phyloP scores from a whole-genome alignment of 2,888 invertebrate genomes.

The Phytoseiulus persimilis region DNA sequence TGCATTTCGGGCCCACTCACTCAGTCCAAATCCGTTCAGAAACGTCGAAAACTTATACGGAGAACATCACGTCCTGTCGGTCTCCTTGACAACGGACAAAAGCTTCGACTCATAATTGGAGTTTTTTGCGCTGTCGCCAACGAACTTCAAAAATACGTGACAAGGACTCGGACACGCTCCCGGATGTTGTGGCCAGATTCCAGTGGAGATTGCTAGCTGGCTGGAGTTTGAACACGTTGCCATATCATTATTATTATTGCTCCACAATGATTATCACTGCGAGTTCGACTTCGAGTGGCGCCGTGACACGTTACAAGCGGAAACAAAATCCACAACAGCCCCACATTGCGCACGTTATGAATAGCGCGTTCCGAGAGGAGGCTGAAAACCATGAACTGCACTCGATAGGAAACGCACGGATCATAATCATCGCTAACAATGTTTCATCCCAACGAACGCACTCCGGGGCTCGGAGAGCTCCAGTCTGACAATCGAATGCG shows the following conservation, averaged over 20 bases:
- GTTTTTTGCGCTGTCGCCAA: not conserved
- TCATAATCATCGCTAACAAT: not conserved
- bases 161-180: not conserved
- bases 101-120: not conserved
- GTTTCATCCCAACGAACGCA: not conserved
- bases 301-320: no score
- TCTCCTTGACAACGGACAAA: not conserved
- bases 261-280: no score
- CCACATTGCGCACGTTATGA: no score
- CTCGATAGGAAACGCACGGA: not conserved
- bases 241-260: not conserved
- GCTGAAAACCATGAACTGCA: no score
- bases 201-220: not conserved
- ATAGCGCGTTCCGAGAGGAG: no score
- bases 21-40: not conserved
- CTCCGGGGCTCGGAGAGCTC: not conserved
- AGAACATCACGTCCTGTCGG: not conserved
- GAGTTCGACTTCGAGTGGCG: no score
- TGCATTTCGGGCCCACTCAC: not conserved
- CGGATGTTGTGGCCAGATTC: not conserved
- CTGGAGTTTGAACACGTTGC: not conserved
- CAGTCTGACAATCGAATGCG: no score
- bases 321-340: no score
- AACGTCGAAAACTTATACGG: not conserved
- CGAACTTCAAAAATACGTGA: not conserved